These are phyloP conservation scores for Hofmannophila pseudospretella DNA, from an alignment of 2,888 invertebrate genomes.

Conservation along the genomic window DNA sequence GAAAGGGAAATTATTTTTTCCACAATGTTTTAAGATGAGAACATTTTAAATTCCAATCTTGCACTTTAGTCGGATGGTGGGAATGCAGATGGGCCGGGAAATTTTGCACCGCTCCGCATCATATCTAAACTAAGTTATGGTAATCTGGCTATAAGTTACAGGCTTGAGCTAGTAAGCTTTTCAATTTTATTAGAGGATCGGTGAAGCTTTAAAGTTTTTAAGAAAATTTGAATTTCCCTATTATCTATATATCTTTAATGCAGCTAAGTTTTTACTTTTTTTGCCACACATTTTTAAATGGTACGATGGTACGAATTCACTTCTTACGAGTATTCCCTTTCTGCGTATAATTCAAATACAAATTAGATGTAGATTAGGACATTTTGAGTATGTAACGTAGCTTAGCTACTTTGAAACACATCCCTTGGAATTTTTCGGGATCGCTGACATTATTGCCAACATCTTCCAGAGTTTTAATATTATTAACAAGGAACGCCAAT, in stretches of 20 bases:
- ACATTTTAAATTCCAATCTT: constrained; percentile 63
- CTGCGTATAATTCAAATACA: no score
- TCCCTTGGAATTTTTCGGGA: no score
- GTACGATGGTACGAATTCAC: no score
- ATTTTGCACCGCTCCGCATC: constrained; percentile 62
- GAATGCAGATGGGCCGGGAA: constrained; percentile 56
- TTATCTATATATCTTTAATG: constrained; percentile 11
- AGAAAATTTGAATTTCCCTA: constrained; percentile 30
- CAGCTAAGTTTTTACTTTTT: background rate
- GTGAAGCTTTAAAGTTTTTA: constrained; percentile 28
- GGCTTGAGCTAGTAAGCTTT: constrained; percentile 45
- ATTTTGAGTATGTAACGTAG: no score
- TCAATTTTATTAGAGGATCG: constrained; percentile 52
- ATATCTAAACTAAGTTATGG: constrained; percentile 60
- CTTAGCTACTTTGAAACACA: no score
- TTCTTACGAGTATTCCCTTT: no score
- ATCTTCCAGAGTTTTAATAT: no score
- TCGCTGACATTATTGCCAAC: no score
- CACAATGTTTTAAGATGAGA: constrained; percentile 33
- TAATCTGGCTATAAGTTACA: constrained; percentile 63
- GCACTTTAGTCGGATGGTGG: constrained; percentile 49
- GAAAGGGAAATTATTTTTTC: constrained; percentile 3
- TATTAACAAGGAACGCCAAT: no score
- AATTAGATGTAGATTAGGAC: no score
- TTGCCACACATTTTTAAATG: no score